phyloP scores from a whole-genome alignment of 1,140 invertebrate species.

The Doryteuthis pealeii region DNA sequence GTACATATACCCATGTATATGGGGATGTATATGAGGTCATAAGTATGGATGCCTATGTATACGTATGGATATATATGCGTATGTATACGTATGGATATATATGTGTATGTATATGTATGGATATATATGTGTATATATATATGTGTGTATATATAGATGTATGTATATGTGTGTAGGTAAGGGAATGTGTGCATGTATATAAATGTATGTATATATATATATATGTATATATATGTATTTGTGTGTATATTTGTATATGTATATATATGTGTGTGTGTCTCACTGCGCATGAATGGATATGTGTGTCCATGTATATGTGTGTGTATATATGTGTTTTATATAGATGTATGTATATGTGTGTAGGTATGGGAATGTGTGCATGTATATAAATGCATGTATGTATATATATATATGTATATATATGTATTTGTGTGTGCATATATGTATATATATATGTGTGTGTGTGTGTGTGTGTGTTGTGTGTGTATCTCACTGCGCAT shows the following conservation, averaged over 20 bases:
- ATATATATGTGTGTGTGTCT: background rate
- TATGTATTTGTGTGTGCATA: too few species aligned
- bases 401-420: too few species aligned
- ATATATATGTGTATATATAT: too few species aligned
- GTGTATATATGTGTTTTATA: too few species aligned
- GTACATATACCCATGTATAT: background rate
- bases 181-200: too few species aligned
- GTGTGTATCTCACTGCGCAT: background rate
- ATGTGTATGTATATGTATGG: background rate
- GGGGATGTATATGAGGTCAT: background rate
- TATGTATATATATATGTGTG: background rate
- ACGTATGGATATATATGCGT: background rate
- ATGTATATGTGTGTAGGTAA: too few species aligned
- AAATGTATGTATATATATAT: too few species aligned
- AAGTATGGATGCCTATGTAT: background rate
- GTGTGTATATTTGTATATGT: too few species aligned
- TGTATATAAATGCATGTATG: background rate
- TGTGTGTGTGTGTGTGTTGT: too few species aligned
- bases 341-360: background rate
- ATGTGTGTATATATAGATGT: background rate
- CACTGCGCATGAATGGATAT: background rate
- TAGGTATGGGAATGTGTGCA: background rate
- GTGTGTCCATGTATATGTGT: too few species aligned
- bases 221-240: too few species aligned
- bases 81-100: background rate